Evolutionary conservation across 2,113 vertebrate species (phyloP).

Genomic region (Pseudorhombus dupliciocellatus): DNA sequence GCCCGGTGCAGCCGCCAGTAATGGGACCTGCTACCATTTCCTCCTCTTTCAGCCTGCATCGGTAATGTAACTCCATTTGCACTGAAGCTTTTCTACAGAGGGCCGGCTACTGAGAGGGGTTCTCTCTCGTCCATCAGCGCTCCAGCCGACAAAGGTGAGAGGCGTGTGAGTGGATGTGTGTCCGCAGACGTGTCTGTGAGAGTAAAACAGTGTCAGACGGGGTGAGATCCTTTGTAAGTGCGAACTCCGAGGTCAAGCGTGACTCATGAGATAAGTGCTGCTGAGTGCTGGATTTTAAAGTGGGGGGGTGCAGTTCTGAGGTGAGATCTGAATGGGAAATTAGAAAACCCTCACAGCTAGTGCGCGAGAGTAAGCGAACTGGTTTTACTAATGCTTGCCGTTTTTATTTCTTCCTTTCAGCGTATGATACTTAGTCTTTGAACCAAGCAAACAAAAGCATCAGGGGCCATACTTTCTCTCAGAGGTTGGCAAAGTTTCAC

Average conservation of each 20-base stretch:
- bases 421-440: slow-evolving; percentile 19
- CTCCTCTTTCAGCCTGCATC: slow-evolving; percentile 61
- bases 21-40: slow-evolving; percentile 52
- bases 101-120: slow-evolving; percentile 30
- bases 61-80: slow-evolving; percentile 73
- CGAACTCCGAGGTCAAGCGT: slow-evolving; percentile 60
- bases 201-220: slow-evolving; percentile 15
- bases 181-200: slow-evolving; percentile 14
- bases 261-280: slow-evolving; percentile 60
- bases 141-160: slow-evolving; percentile 41
- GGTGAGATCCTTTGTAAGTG: slow-evolving; percentile 48
- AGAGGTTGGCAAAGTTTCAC: slow-evolving; percentile 48
- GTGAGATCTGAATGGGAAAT: slow-evolving; percentile 55
- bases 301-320: slow-evolving; percentile 40
- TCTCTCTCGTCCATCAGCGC: slow-evolving; percentile 34
- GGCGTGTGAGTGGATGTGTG: background rate
- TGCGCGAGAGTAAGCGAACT: background rate
- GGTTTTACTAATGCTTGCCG: slow-evolving; percentile 21
- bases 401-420: slow-evolving; percentile 23
- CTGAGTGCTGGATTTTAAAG: slow-evolving; percentile 48
- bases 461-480: slow-evolving; percentile 24
- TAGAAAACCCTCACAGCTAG: slow-evolving; percentile 25
- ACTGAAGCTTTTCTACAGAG: slow-evolving; percentile 40
- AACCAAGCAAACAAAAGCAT: slow-evolving; percentile 52
- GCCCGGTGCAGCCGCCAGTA: slow-evolving; percentile 41